Base-by-base conservation (phyloP, 1,140 invertebrate species). In the Drosophila santomea region DNA sequence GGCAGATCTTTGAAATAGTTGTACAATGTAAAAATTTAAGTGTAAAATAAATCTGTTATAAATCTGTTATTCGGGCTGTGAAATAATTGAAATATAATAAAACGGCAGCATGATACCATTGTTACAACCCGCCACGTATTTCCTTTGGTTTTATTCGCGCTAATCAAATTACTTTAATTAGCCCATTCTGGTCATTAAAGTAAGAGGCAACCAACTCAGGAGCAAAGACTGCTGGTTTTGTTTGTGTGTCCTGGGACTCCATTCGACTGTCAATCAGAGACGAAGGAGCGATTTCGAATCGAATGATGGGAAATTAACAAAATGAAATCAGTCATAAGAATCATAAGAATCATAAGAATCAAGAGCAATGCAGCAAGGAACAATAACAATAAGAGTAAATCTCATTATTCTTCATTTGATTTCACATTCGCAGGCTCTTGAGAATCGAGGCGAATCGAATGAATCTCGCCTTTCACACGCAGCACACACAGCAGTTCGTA, bases 391-490 rank as follows among this genome's bases (percentile, higher is more conserved):
- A 83, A 67, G 44, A 71, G 68, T 82, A 82, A 82, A 82, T 82
- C 79, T 82, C 80, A 83, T 83, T 83, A 83, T 84, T 83, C 80
- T 83, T 83, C 66, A 83, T 83, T 83, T 83, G 81, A 83, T 83
- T 83, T 84, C 71, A 71, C 71, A 75, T 79, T 83, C 76, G 66
- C 69, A 59, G 68, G 56, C 71, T 62, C 78, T 57, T 36, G 36
- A 74, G 51, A 71, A 45, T 68, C 61, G 54, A 25, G 55, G 8
- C 23, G 23, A 60, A 54, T 43, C 15, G 48, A 69, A 81, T 66
- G 78, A 80, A 57, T 75, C 58, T 68, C 63, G 74, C 50, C 43
- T 77, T 77, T 77, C 64, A 57, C 74, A 62, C 56, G 47, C 78
- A 51, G 52, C 64, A 20, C 20, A 20, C 20, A 10, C 23, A 45